Evolutionary conservation across 2,888 invertebrate genomes (phyloP).

Genomic region (Nephrotoma flavescens): DNA sequence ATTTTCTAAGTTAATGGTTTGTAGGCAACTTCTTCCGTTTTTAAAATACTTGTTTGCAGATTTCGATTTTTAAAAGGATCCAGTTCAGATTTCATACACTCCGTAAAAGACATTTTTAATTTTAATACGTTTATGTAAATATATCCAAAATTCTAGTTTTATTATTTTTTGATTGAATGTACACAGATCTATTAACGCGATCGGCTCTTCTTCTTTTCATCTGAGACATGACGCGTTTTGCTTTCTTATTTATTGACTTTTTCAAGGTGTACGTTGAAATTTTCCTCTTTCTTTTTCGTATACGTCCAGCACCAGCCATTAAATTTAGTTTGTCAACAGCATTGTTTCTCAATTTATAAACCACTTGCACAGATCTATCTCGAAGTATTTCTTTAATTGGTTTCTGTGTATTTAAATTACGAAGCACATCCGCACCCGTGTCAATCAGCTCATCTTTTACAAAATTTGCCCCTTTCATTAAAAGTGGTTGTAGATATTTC

Average conservation of each 20-base stretch:
- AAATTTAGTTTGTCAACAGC: not conserved
- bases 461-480: not conserved
- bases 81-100: not conserved
- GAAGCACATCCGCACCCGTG: not conserved
- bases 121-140: not conserved
- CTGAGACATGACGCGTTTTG: not conserved
- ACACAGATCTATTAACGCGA: not conserved
- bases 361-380: not conserved
- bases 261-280: not conserved
- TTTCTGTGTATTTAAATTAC: not conserved
- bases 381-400: no score
- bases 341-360: not conserved
- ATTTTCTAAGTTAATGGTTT: no score
- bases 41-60: no score
- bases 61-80: not conserved
- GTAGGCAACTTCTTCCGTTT: no score
- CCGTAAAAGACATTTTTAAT: not conserved
- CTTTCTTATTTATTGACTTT: not conserved
- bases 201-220: no score
- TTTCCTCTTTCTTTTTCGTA: no score
- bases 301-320: no score
- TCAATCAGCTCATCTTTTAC: not conserved
- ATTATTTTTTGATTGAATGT: not conserved
- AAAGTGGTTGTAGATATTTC: not conserved
- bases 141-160: not conserved